Base-by-base conservation (phyloP, 2,888 invertebrate genomes). In the Fragum sueziense region DNA sequence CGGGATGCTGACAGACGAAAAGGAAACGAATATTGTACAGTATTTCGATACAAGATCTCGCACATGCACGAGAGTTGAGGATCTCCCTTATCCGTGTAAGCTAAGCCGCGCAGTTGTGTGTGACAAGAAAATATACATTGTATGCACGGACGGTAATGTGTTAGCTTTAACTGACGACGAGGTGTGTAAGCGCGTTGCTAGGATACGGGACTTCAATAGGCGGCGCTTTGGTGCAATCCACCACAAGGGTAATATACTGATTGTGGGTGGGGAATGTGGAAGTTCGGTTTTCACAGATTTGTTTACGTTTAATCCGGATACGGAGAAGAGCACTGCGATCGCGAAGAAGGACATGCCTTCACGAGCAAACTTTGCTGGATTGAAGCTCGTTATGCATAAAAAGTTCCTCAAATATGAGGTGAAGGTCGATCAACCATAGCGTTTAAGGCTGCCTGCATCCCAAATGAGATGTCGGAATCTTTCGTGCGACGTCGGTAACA, bases 341-440 rank as follows among this genome's bases (percentile, higher is more conserved):
- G 82, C 82, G 7, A 78, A 73, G 37, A 83, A 84, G 59, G 86
- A 82, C 33, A 79, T 85, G 9, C 88, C 88, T 9, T 78, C 82
- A 1, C 67, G 88, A 11, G 88, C 87, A 1, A 88, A 88, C 65
- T 88, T 88, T 75, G 88, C 86, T 14, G 82, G 85, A 11, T 79
- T 86, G 7, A 88, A 88, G 57, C 82, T 88, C n/a, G 84, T 88
- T 2, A 79, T 88, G 65, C 87, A 88, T 37, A 88, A 88, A 62
- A 87, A 86, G 59, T 87, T 86, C 70, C 76, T 88, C 14, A 86
- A 78, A 41, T 73, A 76, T 62, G 82, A 82, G 20, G 27, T 51
- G 17, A 62, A 72, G 31, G 47, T 47, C 17, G 47, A 47, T 14
- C 47, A 47, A 47, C 47, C 47, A 9, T 47, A 47, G 47, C 2